Evolutionary conservation across 2,888 invertebrate genomes (phyloP).

Genomic region (Eupithecia dodoneata): DNA sequence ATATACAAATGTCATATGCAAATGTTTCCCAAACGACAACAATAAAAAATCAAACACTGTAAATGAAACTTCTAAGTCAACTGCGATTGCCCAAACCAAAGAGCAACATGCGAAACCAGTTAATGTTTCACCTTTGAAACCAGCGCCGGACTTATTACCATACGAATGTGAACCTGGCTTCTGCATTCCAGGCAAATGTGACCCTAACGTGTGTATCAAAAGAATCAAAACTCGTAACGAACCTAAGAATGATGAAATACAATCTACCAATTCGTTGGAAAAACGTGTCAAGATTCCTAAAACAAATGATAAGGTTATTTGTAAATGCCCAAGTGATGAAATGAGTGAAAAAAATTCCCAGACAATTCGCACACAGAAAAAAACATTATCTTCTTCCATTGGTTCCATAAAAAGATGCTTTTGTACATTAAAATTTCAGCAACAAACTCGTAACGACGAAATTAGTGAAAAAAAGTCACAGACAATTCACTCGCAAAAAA

Average conservation of each 20-base stretch:
- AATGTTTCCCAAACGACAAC: background rate
- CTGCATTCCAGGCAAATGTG: conserved; percentile 48
- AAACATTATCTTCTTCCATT: background rate
- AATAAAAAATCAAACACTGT: background rate
- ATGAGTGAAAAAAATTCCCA: background rate
- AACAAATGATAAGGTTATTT: background rate
- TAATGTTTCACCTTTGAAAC: background rate
- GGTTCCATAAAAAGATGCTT: conserved; percentile 26
- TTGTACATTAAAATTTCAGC: conserved; percentile 18
- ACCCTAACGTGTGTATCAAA: too few species aligned
- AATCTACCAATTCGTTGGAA: too few species aligned
- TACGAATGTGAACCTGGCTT: conserved; percentile 53
- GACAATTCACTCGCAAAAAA: too few species aligned
- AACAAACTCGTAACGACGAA: too few species aligned
- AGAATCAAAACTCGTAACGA: too few species aligned
- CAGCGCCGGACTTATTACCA: conserved; percentile 25
- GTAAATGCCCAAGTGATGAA: conserved; percentile 1
- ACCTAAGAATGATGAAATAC: too few species aligned
- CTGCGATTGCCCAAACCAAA: conserved; percentile 11
- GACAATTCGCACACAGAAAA: background rate
- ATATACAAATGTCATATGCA: background rate
- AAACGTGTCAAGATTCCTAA: too few species aligned
- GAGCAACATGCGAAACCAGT: conserved; percentile 10
- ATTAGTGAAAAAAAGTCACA: background rate
- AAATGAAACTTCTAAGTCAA: background rate